Evolutionary conservation across 2,113 vertebrate species (phyloP).

Genomic region (Ciconia maguari): DNA sequence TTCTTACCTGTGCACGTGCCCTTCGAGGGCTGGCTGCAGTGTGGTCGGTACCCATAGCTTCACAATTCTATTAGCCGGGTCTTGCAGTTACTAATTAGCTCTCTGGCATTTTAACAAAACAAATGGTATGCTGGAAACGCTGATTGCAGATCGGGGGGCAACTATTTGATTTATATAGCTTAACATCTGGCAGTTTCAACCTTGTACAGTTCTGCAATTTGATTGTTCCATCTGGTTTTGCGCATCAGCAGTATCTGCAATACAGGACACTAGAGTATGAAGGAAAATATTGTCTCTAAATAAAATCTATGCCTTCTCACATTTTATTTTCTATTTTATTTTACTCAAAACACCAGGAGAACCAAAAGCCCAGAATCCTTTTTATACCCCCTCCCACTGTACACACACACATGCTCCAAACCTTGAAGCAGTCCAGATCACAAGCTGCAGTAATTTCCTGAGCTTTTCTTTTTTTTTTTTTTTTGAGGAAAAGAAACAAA

Average conservation of each 20-base stretch:
- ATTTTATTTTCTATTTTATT: not conserved
- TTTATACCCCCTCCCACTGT: not conserved
- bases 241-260: slow-evolving; percentile 35
- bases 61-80: fast-evolving
- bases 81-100: not conserved
- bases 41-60: too few relatives aligned
- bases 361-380: not conserved
- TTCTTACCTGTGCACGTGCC: not conserved
- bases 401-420: not conserved
- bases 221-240: slow-evolving; percentile 37
- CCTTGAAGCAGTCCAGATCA: not conserved
- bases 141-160: not conserved
- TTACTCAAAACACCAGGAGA: slow-evolving; percentile 5
- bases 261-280: not conserved
- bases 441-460: not conserved
- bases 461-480: not conserved
- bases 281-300: slow-evolving; percentile 36
- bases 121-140: not conserved
- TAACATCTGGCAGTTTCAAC: slow-evolving; percentile 47
- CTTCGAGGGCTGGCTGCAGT: not conserved
- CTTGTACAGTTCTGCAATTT: slow-evolving; percentile 39
- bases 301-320: slow-evolving; percentile 28
- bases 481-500: not conserved
- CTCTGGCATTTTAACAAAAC: not conserved
- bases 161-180: not conserved